Conservation (phyloP, 64 coral and sea anemone species). For the Montipora foliosa region DNA sequence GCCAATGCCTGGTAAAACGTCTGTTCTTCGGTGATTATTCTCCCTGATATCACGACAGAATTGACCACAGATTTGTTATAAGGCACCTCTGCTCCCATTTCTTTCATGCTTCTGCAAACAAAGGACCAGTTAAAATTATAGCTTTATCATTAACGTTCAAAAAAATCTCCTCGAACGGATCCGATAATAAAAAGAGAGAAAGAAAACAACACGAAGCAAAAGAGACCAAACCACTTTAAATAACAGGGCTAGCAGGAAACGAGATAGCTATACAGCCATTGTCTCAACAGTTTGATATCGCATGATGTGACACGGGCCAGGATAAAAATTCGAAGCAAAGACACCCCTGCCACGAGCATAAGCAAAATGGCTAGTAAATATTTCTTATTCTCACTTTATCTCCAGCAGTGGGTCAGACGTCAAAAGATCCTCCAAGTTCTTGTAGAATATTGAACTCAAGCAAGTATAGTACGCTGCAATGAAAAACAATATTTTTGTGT, state of each 20-base stretch:
- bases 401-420: constrained; percentile 66
- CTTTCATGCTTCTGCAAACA: constrained; percentile 43
- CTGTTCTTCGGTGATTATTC: constrained; percentile 34
- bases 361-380: too few relatives aligned
- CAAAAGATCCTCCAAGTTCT: constrained; percentile 75
- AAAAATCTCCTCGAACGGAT: not conserved
- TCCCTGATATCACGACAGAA: constrained; percentile 84
- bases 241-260: too few relatives aligned
- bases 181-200: too few relatives aligned
- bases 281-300: too few relatives aligned
- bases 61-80: constrained; percentile 71
- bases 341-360: too few relatives aligned
- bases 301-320: too few relatives aligned
- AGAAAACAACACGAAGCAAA: too few relatives aligned
- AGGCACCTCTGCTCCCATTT: constrained; percentile 30
- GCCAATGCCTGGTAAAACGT: constrained; percentile 56
- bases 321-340: too few relatives aligned
- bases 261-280: too few relatives aligned
- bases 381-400: constrained; percentile 66
- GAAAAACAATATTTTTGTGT: not conserved
- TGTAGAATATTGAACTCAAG: constrained; percentile 75
- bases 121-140: too few relatives aligned
- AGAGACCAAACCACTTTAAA: not conserved
- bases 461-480: constrained; percentile 71
- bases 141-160: too few relatives aligned